Conservation (phyloP, 2,888 invertebrate genomes). For the Heptascelio sp. region DNA sequence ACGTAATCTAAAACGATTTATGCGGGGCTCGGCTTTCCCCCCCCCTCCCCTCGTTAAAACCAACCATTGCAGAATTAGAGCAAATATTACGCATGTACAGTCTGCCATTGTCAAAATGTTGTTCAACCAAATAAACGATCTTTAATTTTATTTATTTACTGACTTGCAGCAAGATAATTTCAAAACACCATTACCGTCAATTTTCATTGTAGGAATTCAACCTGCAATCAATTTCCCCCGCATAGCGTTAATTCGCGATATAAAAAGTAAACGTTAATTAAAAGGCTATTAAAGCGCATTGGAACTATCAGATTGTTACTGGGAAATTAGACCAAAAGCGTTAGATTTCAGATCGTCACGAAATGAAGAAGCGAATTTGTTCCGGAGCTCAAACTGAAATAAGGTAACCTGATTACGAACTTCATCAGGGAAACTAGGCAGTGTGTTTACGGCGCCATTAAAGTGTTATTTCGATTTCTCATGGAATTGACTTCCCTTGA, state of each 20-base stretch:
- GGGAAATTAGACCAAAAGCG: conserved; percentile 31
- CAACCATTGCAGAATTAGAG: too few species aligned
- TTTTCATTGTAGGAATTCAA: not conserved
- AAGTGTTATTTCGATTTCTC: conserved; percentile 53
- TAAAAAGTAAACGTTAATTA: conserved; percentile 2
- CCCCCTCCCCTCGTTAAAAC: too few species aligned
- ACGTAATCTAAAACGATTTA: too few species aligned
- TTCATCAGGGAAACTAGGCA: conserved; percentile 48
- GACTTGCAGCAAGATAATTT: too few species aligned
- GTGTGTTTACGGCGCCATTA: conserved; percentile 47
- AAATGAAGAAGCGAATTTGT: conserved; percentile 39
- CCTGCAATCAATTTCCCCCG: not conserved
- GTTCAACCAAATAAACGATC: too few species aligned
- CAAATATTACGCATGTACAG: too few species aligned
- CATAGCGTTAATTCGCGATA: not conserved
- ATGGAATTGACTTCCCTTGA: conserved; percentile 48
- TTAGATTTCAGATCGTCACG: conserved; percentile 29
- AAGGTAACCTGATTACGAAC: conserved; percentile 56
- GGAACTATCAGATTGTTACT: conserved; percentile 5
- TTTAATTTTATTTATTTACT: too few species aligned
- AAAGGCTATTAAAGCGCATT: not conserved
- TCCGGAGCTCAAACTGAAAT: conserved; percentile 45
- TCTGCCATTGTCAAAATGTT: too few species aligned
- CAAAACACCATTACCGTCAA: not conserved
- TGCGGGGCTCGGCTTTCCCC: too few species aligned